Base-by-base conservation (phyloP, 2,888 invertebrate genomes). In the Campaea margaritaria region DNA sequence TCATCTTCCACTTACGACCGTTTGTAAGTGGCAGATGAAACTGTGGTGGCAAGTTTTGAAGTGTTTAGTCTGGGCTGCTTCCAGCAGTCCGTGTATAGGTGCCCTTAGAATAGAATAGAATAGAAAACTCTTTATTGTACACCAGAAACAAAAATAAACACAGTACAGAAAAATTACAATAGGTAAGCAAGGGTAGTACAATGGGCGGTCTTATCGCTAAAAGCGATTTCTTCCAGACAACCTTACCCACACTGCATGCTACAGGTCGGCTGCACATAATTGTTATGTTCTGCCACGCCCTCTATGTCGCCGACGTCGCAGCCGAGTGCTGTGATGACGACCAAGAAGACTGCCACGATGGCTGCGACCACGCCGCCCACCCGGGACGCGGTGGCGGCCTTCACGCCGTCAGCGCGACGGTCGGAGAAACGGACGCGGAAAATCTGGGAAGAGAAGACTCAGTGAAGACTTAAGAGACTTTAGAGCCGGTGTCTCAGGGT, bases 401-500 rank as follows among this genome's bases (percentile, higher is more conserved):
- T 90, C n/a, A 91, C 89, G 0, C 88, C 89, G 31, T 90, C 89
- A 1, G 67, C 68, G 0, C 90, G 85, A 0, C 89, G 86, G 2
- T 72, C 80, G 0, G 91, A 91, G 76, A 91, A 91, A 0, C 90
- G 80, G 12, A 88, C 75, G 10, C 90, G 79, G 75, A 91, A 91
- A 38, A 91, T 85, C 91, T 91, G 72, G 0, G 63, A 53, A 43
- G 43, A 15, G n/a, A 5, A 0, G n/a, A n/a, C n/a, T n/a, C n/a
- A n/a, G 5, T 21, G 21, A 21, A 16, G 0, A 11, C 14, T 11
- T 16, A 10, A 1, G 21, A 34, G 28, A 16, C 1, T 7, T 31
- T 31, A 31, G 5, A 31, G 31, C 2, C 8, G 31, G 10, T 7
- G 21, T 21, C 5, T n/a, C n/a, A n/a, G n/a, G n/a, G n/a, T n/a